Evolutionary conservation across 2,113 vertebrate genomes (phyloP).

Genomic region (Sebastes fasciatus): DNA sequence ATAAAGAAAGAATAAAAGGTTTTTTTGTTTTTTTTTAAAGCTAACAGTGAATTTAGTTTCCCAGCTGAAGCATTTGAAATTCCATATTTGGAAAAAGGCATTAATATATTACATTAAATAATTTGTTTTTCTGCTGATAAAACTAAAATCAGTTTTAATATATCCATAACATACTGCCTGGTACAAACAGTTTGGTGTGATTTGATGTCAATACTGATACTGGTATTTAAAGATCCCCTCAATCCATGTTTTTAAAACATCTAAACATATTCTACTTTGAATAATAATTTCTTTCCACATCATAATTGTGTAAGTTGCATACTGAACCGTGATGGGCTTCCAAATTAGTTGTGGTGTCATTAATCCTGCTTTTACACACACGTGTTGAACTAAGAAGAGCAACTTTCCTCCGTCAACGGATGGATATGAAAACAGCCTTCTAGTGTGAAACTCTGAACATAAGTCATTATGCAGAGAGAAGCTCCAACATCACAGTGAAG

Average conservation of each 20-base stretch:
- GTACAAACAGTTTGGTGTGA: too few relatives aligned
- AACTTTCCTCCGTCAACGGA: not conserved
- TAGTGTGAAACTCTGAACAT: too few relatives aligned
- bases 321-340: too few relatives aligned
- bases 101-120: not conserved
- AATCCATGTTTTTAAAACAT: not conserved
- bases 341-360: too few relatives aligned
- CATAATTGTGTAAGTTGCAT: not conserved
- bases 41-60: constrained; percentile 5
- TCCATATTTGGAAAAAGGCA: not conserved
- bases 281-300: not conserved
- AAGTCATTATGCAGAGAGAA: not conserved
- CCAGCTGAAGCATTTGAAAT: not conserved
- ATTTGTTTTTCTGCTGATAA: too few relatives aligned
- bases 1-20: constrained; percentile 18
- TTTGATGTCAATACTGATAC: not conserved
- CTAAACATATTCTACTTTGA: not conserved
- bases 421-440: too few relatives aligned
- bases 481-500: not conserved
- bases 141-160: too few relatives aligned
- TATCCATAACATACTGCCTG: too few relatives aligned
- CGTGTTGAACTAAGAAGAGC: not conserved
- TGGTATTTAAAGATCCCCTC: not conserved
- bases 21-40: not conserved
- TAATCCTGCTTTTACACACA: too few relatives aligned